A percentile compares a stretch with the other conserved stretches of the same genome.
These are phyloP conservation scores for Drosophila koepferae DNA, from an alignment of 2,888 invertebrate genomes.

Conservation along the genomic window DNA sequence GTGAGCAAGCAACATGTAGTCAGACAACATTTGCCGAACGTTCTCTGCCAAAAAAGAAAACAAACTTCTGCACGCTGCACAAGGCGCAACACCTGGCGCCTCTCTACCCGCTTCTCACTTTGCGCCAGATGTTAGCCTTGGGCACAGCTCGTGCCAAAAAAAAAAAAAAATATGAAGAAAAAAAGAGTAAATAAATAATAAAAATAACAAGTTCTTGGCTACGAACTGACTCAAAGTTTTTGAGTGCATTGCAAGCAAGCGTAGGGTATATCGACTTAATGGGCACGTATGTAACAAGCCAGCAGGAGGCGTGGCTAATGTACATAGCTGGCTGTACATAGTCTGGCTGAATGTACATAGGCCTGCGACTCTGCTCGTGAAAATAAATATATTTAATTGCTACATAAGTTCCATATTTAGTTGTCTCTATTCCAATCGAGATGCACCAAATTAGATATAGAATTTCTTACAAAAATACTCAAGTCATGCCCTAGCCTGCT, in stretches of 20 bases:
- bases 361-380: no score
- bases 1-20: constrained; percentile 44
- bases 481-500: background rate
- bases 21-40: constrained; percentile 25
- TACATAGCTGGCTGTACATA: no score
- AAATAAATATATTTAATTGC: no score
- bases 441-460: no score
- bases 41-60: constrained; percentile 16
- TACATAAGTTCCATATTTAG: no score
- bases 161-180: background rate
- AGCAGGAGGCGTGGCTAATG: background rate
- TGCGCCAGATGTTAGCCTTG: constrained; percentile 34
- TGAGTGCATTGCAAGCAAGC: background rate
- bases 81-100: constrained; percentile 16
- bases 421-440: no score
- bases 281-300: background rate
- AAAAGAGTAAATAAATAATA: constrained; percentile 1
- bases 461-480: no score
- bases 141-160: constrained; percentile 4
- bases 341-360: no score
- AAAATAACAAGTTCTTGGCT: constrained; percentile 23
- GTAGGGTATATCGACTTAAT: background rate
- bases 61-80: constrained; percentile 19
- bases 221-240: constrained; percentile 11
- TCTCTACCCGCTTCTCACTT: background rate